Base-by-base conservation (phyloP, 2,888 invertebrate genomes). In the Aporophyla nigra region DNA sequence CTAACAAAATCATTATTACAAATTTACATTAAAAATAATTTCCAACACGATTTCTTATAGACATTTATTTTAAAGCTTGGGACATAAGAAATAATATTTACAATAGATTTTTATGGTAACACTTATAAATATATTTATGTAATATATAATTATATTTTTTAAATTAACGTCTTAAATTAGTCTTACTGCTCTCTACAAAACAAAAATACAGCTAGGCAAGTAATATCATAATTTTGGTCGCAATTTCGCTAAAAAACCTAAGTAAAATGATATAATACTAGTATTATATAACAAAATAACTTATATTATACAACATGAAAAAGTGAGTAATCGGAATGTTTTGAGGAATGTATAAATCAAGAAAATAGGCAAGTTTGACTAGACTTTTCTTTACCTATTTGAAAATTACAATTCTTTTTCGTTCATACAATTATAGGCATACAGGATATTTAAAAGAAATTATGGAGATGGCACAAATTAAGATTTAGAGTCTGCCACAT, bases 31-130 rank as follows among this genome's bases (percentile, higher is more conserved):
- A 21, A 14, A 14, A 51, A 66, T n/a, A 54, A 54, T 10, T 54
- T 33, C 16, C 53, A 67, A n/a, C 27, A 71, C 12, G 27, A 46
- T 51, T 71, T 46, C 0, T 53, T 63, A 71, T 83, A 74, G 43
- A 83, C 62, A 70, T 83, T 77, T 83, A 65, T 69, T 76, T 68
- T 74, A 83, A 83, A 74, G 76, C 76, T 83, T 69, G 33, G 12
- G 54, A 58, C 33, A 24, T 82, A 68, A 12, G 24, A 59, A 59
- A n/a, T 59, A 33, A 16, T 74, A 76, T 76, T 65, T 71, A 76
- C 62, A 73, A 68, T 51, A 69, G 9, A 27, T 65, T 69, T 66
- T 67, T 16, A 24, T 33, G 72, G 53, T 77, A 82, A 78, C 70
- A 74, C 74, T 82, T 78, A 74, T 40, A 77, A 68, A 68, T 56